Conservation (phyloP, 2,888 invertebrate genomes). For the Tridacna gigas region DNA sequence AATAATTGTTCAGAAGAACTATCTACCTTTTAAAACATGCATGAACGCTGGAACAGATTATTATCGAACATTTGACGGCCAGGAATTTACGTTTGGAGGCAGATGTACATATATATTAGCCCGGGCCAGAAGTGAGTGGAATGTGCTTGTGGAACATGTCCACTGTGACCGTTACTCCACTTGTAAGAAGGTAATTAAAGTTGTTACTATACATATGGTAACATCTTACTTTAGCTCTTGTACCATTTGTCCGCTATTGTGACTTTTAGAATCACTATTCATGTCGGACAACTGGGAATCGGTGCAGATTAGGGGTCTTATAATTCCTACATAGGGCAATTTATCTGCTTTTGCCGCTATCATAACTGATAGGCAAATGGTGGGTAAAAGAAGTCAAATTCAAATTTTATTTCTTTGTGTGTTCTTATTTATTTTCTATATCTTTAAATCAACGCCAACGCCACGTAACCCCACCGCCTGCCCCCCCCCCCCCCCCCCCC, state of each 20-base stretch:
- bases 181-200: constrained; percentile 62
- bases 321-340: too few species aligned
- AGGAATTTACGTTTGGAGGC: constrained; percentile 90
- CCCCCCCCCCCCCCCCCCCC: too few species aligned
- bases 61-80: constrained; percentile 94
- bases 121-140: constrained; percentile 41
- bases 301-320: too few species aligned
- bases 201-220: not conserved
- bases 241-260: not conserved
- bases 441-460: too few species aligned
- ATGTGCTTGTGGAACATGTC: constrained; percentile 48
- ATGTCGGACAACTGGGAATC: too few species aligned
- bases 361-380: too few species aligned
- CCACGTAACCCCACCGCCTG: too few species aligned
- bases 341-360: too few species aligned
- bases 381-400: too few species aligned
- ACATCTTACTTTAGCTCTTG: not conserved
- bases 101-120: constrained; percentile 88
- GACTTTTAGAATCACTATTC: too few species aligned
- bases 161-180: constrained; percentile 55
- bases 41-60: constrained; percentile 69
- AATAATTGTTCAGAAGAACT: constrained; percentile 45
- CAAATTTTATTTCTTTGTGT: too few species aligned
- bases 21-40: constrained; percentile 70
- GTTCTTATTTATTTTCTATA: too few species aligned